Conservation (phyloP, 1,140 invertebrate genomes). For the Cyrtorhinus lividipennis region DNA sequence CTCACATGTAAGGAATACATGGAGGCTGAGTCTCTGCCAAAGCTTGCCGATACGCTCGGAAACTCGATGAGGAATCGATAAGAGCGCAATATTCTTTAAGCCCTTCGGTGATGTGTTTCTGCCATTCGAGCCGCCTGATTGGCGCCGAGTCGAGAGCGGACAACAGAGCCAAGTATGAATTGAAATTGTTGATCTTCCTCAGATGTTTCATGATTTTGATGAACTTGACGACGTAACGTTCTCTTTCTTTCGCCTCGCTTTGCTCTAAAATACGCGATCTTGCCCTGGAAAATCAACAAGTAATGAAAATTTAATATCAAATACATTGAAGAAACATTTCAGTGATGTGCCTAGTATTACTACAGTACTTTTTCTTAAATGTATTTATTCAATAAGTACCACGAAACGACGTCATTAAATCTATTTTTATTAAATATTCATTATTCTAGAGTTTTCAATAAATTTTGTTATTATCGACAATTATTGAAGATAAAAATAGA, state of each 20-base stretch:
- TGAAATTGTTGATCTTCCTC: conserved; percentile 95
- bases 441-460: neutral
- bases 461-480: neutral
- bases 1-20: conserved; percentile 95
- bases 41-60: conserved; percentile 85
- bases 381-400: too few species aligned
- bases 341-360: neutral
- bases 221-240: conserved; percentile 91
- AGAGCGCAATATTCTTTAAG: conserved; percentile 86
- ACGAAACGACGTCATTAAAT: too few species aligned
- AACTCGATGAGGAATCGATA: conserved; percentile 92
- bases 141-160: conserved; percentile 95
- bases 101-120: conserved; percentile 79
- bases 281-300: conserved; percentile 40
- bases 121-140: conserved; percentile 87
- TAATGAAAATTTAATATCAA: too few species aligned
- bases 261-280: conserved; percentile 62
- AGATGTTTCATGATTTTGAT: conserved; percentile 98
- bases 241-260: conserved; percentile 80
- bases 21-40: conserved; percentile 88
- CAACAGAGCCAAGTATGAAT: conserved; percentile 91
- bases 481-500: too few species aligned
- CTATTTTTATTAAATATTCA: too few species aligned
- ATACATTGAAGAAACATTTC: too few species aligned
- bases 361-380: neutral